Evolutionary conservation across 2,888 invertebrate species (phyloP).

Genomic region (Leucoma salicis): DNA sequence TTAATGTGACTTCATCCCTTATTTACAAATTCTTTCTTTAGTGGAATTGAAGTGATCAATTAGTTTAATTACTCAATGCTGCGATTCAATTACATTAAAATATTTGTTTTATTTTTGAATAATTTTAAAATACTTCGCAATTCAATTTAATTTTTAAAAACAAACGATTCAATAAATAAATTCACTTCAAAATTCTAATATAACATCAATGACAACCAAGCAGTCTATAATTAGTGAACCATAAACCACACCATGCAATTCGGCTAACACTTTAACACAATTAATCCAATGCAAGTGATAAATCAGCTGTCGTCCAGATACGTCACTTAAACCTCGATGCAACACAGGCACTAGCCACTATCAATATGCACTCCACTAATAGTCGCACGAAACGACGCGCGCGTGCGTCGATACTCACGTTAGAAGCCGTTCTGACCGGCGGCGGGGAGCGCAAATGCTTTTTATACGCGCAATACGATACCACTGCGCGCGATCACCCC

Average conservation of each 20-base stretch:
- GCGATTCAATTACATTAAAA: no score
- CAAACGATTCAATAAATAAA: conserved; percentile 10
- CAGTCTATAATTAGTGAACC: conserved; percentile 39
- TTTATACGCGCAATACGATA: conserved; percentile 93
- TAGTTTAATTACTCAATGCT: no score
- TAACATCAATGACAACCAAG: conserved; percentile 32
- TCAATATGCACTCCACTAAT: conserved; percentile 59
- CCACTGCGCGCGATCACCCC: conserved; percentile 78
- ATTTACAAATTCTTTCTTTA: no score
- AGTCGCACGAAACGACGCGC: conserved; percentile 45
- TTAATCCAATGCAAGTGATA: conserved; percentile 66
- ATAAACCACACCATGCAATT: conserved; percentile 53
- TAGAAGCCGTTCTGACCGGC: conserved; percentile 98
- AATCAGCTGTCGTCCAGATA: conserved; percentile 54
- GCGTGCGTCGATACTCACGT: conserved; percentile 89
- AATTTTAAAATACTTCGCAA: neutral
- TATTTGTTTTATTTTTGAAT: no score
- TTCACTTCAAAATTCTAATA: conserved; percentile 24
- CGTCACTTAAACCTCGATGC: conserved; percentile 48
- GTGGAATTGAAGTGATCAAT: no score
- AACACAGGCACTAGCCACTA: conserved; percentile 47
- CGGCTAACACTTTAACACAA: conserved; percentile 66
- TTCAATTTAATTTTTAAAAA: neutral
- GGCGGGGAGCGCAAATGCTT: conserved; percentile 85
- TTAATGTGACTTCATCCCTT: no score